A percentile compares a stretch with the other conserved stretches of the same genome.
Evolutionary conservation across 2,888 invertebrate species (phyloP).

Genomic region (Serrognathus titanus): DNA sequence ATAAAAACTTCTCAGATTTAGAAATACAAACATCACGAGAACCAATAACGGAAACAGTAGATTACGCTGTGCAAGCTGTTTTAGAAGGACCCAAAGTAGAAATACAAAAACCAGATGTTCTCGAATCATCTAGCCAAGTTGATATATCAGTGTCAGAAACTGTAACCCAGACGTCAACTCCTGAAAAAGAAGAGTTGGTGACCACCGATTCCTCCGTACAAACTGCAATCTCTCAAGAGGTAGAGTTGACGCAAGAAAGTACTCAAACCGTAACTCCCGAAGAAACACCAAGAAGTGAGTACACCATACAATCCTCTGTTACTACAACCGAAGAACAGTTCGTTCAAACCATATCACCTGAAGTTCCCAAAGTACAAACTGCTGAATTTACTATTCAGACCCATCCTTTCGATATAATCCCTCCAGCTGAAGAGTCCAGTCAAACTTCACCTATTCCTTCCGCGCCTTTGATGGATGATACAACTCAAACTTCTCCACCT

Average conservation of each 20-base stretch:
- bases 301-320: conserved; percentile 42
- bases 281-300: conserved; percentile 34
- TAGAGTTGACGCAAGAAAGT: conserved; percentile 37
- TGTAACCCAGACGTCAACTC: conserved; percentile 29
- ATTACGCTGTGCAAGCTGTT: conserved; percentile 11
- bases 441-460: conserved; percentile 55
- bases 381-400: conserved; percentile 35
- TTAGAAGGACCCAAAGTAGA: conserved; percentile 23
- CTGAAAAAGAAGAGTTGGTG: conserved; percentile 33
- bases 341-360: conserved; percentile 49
- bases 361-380: conserved; percentile 30
- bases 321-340: conserved; percentile 39
- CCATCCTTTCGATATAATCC: conserved; percentile 26
- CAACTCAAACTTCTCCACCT: conserved; percentile 30
- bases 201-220: conserved; percentile 48
- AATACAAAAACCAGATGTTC: conserved; percentile 30
- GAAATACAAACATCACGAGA: conserved; percentile 52
- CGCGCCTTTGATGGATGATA: conserved; percentile 27
- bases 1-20: conserved; percentile 45
- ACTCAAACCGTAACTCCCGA: conserved; percentile 41
- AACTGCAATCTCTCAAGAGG: conserved; percentile 43
- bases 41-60: conserved; percentile 32
- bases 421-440: conserved; percentile 43
- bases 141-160: conserved; percentile 21
- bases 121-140: conserved; percentile 24